These are phyloP conservation scores for Ptiloglossa arizonensis DNA, from an alignment of 1,140 invertebrate genomes.

Conservation along the genomic window DNA sequence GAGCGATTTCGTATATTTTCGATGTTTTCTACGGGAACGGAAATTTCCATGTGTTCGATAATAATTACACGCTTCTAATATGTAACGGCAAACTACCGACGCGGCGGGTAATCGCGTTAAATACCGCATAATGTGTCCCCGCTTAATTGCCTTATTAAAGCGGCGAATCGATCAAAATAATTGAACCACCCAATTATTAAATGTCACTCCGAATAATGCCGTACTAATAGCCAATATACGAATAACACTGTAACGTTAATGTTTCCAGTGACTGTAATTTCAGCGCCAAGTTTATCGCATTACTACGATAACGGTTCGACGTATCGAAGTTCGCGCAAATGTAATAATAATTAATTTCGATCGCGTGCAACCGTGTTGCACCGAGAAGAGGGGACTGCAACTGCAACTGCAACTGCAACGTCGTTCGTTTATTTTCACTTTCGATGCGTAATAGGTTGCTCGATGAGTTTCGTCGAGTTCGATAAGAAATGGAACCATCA, in stretches of 20 bases:
- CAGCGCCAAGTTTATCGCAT: constrained; percentile 8
- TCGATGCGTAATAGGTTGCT: too few relatives aligned
- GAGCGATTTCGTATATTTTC: background rate
- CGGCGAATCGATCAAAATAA: constrained; percentile 62
- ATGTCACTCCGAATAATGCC: constrained; percentile 30
- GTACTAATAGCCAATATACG: constrained; percentile 23
- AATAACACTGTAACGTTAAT: constrained; percentile 39
- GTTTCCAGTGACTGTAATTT: constrained; percentile 12
- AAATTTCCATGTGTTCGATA: background rate
- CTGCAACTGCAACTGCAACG: too few relatives aligned
- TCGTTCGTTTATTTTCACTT: too few relatives aligned
- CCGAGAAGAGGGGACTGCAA: too few relatives aligned
- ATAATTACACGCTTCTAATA: constrained; percentile 4
- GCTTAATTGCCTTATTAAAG: constrained; percentile 57
- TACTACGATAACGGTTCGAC: background rate
- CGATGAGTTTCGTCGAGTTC: too few relatives aligned
- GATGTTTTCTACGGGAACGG: background rate
- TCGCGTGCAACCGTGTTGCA: too few relatives aligned
- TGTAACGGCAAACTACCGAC: constrained; percentile 23
- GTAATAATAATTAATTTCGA: background rate
- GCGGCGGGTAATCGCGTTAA: constrained; percentile 29
- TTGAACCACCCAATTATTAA: constrained; percentile 59
- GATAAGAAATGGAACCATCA: too few relatives aligned
- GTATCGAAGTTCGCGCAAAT: background rate
- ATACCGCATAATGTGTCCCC: constrained; percentile 44